Base-by-base conservation (phyloP, 2,888 invertebrate genomes). In the Microplitis deprimator region DNA sequence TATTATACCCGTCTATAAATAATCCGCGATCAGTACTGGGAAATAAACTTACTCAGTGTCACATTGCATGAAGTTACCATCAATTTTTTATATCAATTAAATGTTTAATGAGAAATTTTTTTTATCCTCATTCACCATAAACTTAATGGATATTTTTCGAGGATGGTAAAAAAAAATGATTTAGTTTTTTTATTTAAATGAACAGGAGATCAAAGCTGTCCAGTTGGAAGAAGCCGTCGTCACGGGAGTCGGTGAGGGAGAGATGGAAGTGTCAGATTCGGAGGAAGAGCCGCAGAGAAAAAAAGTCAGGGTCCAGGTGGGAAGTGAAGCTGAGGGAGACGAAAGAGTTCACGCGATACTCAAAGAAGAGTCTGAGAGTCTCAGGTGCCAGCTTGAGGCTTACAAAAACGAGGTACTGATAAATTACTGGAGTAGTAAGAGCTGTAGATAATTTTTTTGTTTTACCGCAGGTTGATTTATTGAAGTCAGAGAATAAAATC, bases 351-450 rank as follows among this genome's bases (percentile, higher is more conserved):
- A 87, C 81, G 89, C 86, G 76, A 78, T 78, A 59, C 83, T 92
- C 6, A 91, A 95, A 93, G 95, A 96, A 79, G 98, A 98, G 88
- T 98, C 97, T 87, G 97, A 97, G 85, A 95, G 95, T 82, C 91
- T 98, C 41, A 93, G 95, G 79, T 97, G 97, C 90, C 96, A 97
- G 91, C 90, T 98, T 85, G 97, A 97, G 90, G 98, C 97, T 0
- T 97, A 96, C 87, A 97, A 97, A 89, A 97, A 97, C 90, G 98
- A 98, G 91, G 90, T 89, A 79, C 1, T 29, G 39, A 68, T 50
- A 50, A 50, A 13, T 10, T 13, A 50, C 0, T 50, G 50, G 4
- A 4, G 13, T 13, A 8, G 6, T 50, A 3, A 50, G 29, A 29
- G 29, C 4, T 29, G 29, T 29, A 50, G 13, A 8, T 41, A 10